Conservation (phyloP, 2,113 vertebrate species). For the Carassius carassius region DNA sequence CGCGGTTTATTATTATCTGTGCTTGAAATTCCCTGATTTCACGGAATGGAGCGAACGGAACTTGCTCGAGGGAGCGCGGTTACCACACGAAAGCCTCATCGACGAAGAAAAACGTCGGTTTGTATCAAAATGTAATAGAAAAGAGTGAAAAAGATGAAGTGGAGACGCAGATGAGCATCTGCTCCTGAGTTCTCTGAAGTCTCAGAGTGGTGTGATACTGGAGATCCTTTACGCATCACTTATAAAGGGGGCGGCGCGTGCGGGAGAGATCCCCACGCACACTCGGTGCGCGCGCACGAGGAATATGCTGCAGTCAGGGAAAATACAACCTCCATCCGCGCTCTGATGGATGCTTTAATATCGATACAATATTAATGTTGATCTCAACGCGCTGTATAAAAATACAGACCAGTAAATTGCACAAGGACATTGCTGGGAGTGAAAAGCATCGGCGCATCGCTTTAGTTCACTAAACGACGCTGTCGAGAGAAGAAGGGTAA, state of each 20-base stretch:
- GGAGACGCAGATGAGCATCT: neutral
- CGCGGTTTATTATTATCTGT: slow-evolving; percentile 53
- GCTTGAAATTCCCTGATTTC: slow-evolving; percentile 32
- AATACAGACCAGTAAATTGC: neutral
- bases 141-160: neutral
- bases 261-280: slow-evolving; percentile 62
- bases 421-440: neutral
- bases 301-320: slow-evolving; percentile 55
- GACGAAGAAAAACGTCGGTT: neutral
- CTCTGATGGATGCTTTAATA: neutral
- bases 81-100: slow-evolving; percentile 21
- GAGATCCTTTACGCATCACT: slow-evolving; percentile 53
- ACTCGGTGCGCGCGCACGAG: neutral
- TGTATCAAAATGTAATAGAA: slow-evolving; percentile 41
- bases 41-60: neutral
- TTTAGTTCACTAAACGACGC: no score
- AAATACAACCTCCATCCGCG: slow-evolving; percentile 22
- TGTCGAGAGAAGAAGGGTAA: no score
- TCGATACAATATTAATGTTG: neutral
- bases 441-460: no score
- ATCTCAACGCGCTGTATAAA: neutral
- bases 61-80: neutral
- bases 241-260: slow-evolving; percentile 63
- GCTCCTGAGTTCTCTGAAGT: slow-evolving; percentile 43
- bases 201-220: slow-evolving; percentile 46